Percentiles rank a stretch among this genome's conserved stretches.
Conservation (phyloP, 2,888 invertebrate genomes). For the Agriotes lineatus region DNA sequence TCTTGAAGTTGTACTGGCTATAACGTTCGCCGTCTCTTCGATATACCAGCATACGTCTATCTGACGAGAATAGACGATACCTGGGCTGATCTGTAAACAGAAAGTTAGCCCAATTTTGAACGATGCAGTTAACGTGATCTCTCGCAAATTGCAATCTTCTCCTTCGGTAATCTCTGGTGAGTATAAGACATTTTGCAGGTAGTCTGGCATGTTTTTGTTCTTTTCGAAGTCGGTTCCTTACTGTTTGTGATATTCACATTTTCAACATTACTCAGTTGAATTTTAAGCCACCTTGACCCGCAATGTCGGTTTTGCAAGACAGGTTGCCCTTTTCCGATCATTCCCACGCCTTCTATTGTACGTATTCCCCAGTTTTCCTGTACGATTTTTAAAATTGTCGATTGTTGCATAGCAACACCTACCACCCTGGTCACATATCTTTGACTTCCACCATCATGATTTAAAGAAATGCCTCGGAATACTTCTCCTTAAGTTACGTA, state of each 20-base stretch:
- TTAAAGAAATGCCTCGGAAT: no score
- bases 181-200: background rate
- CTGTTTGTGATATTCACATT: background rate
- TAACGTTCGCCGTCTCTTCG: no score
- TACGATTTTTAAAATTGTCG: no score
- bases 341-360: no score
- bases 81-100: background rate
- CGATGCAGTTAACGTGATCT: background rate
- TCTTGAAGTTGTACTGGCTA: no score
- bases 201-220: background rate
- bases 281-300: background rate
- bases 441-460: no score
- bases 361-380: conserved; percentile 2
- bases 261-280: background rate
- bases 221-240: background rate
- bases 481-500: no score
- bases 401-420: no score
- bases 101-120: background rate
- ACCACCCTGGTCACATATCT: no score
- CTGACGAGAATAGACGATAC: no score
- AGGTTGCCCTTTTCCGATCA: background rate
- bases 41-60: no score
- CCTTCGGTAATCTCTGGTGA: background rate
- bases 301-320: background rate
- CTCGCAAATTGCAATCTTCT: background rate